Base-by-base conservation (phyloP, 2,888 invertebrate species). In the Leucoma salicis region DNA sequence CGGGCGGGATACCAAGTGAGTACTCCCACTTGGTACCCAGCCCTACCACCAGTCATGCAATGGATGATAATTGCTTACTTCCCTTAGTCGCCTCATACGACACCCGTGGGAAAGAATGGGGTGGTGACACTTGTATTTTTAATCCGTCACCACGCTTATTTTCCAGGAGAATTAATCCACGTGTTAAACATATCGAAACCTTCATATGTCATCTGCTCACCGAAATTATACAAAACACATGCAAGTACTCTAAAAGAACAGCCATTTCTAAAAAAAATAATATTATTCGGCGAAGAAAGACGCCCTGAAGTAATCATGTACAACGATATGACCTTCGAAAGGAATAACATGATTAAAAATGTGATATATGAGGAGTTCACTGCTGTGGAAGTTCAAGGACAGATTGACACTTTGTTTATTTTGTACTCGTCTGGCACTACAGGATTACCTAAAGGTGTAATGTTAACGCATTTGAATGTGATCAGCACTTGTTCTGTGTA, bases 341-440 rank as follows among this genome's bases (percentile, higher is more conserved):
- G 27, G 10, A 58, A 56, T 40, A 49, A 48, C n/a, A 33, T 52
- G n/a, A 52, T 57, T 1, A 49, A 53, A 11, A 63, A 78, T 44
- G 67, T 81, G 0, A 53, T 48, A 2, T 74, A 53, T 37, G 74
- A 78, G 0, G 67, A 78, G 0, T 84, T 85, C 25, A 25, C 49
- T 2, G 51, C 66, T 0, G 72, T 63, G 0, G 78, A 78, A 5
- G 78, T 82, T 0, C 32, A 61, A 1, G 81, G 81, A 0, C 72
- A 76, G 24, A 56, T 37, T 0, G 86, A 86, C 15, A 60, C 72
- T 0, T 25, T 71, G 6, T 61, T 81, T 7, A 66, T 87, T 11
- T 31, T 85, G 15, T 86, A 84, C 42, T 87, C 87, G 0, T 87
- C 86, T 1, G 87, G 87, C 0, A 87, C 87, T 0, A 86, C 86